Evolutionary conservation across 2,113 vertebrate genomes (phyloP).

Genomic region (Carollia perspicillata): DNA sequence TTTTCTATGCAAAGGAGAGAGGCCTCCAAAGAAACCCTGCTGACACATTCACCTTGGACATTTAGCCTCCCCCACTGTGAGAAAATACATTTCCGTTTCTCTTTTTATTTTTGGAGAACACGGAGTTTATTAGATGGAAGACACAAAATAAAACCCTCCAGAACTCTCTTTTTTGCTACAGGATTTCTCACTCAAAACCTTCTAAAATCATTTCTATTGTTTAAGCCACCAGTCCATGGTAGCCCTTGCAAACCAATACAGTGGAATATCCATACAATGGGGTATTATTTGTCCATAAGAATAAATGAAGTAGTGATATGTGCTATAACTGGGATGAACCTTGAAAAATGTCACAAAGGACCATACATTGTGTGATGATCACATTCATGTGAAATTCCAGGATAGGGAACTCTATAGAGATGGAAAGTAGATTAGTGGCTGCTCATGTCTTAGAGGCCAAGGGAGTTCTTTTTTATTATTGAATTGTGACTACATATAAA

Average conservation of each 20-base stretch:
- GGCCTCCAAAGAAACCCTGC: background rate
- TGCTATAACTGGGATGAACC: background rate
- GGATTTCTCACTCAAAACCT: no score
- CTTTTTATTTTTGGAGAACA: no score
- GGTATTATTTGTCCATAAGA: background rate
- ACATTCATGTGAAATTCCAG: background rate
- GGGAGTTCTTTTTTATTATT: background rate
- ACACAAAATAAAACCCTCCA: no score
- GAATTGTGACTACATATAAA: background rate
- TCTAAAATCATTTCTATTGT: no score
- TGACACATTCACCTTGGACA: background rate
- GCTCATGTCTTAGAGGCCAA: background rate
- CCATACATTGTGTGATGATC: background rate
- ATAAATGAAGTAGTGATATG: background rate
- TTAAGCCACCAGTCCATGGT: no score
- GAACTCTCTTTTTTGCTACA: no score
- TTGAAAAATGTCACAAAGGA: background rate
- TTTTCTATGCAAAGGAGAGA: background rate
- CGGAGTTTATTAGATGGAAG: no score
- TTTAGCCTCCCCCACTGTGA: no score
- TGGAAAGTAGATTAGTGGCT: background rate
- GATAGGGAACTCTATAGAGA: background rate
- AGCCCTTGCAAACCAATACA: background rate
- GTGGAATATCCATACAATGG: background rate
- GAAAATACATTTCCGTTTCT: no score